phyloP scores from a whole-genome alignment of 1,140 invertebrate genomes.

The Ganaspis sp. region DNA sequence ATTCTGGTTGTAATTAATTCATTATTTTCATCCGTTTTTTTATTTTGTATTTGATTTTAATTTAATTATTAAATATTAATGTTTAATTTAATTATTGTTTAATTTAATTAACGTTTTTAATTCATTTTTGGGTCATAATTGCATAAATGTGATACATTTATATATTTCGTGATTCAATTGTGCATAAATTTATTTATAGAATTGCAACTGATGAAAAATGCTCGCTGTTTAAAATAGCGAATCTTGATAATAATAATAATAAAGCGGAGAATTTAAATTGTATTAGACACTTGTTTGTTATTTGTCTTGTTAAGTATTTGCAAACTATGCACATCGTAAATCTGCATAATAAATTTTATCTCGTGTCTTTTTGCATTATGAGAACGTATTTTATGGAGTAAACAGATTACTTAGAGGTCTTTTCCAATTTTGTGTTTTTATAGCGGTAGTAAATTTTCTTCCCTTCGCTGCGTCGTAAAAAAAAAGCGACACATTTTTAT shows the following conservation, averaged over 20 bases:
- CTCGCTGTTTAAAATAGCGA: not conserved
- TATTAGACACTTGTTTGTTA: conserved; percentile 9
- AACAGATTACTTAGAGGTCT: conserved; percentile 3
- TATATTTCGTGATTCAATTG: too few species aligned
- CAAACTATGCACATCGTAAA: not conserved
- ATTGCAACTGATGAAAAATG: too few species aligned
- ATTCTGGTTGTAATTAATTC: too few species aligned
- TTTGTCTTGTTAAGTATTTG: conserved; percentile 22
- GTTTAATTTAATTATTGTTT: too few species aligned
- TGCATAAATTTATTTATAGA: too few species aligned
- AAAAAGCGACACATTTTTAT: not conserved
- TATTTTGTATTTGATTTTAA: too few species aligned
- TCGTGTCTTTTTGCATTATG: not conserved
- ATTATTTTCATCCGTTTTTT: too few species aligned
- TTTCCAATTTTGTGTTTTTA: conserved; percentile 10
- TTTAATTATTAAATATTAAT: too few species aligned
- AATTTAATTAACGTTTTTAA: too few species aligned
- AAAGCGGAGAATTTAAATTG: conserved; percentile 31
- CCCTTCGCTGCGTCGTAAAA: not conserved
- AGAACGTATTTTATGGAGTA: not conserved
- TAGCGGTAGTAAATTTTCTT: not conserved
- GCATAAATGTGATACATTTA: too few species aligned
- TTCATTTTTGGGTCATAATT: too few species aligned
- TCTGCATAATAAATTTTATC: conserved; percentile 27
- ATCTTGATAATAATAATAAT: conserved; percentile 6